Base-by-base conservation (phyloP, 2,797 vertebrate genomes). In the Protosalanx chinensis region DNA sequence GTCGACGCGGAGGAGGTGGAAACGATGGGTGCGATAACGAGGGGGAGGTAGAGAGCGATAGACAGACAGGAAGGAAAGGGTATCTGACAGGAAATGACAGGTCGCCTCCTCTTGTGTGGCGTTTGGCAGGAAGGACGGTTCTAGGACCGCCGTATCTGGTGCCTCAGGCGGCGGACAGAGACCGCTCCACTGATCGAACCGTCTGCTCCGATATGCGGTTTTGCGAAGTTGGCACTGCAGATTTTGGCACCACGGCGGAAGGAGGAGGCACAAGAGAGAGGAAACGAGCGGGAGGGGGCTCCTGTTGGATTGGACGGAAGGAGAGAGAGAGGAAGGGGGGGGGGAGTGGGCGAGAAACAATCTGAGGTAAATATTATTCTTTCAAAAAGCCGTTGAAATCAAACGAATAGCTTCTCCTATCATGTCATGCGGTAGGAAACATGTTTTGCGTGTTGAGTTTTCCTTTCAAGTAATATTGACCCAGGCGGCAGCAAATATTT, bases 381-480 rank as follows among this genome's bases (percentile, higher is more conserved):
- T 37, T 41, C 37, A 41, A 41, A 41, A 41, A 10, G 30, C 59
- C 74, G 72, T 79, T 78, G n/a, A n/a, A 85, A 84, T 88, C 73
- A 80, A 82, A 84, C 81, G 63, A 77, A 70, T 18, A 51, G n/a
- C 33, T 67, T 67, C 58, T 69, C 33, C 66, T 68, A 68, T 72
- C 33, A 68, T 76, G 62, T 72, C 77, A 82, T 62, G 6, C 18
- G 70, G 53, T n/a, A 82, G 84, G 57, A 82, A 84, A 80, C 79
- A 75, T 79, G 67, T 81, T 80, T 74, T n/a, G 75, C 81, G 84
- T 84, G 76, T 84, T 84, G 85, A 76, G 81, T 86, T 86, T 78
- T 73, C 74, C 79, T 81, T 78, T 76, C 82, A 70, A 78, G 80
- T 87, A 78, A 81, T 74, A 68, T 84, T 81, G 82, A 85, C 87